phyloP scores from a whole-genome alignment of 2,797 vertebrate genomes.

The Carapus acus region DNA sequence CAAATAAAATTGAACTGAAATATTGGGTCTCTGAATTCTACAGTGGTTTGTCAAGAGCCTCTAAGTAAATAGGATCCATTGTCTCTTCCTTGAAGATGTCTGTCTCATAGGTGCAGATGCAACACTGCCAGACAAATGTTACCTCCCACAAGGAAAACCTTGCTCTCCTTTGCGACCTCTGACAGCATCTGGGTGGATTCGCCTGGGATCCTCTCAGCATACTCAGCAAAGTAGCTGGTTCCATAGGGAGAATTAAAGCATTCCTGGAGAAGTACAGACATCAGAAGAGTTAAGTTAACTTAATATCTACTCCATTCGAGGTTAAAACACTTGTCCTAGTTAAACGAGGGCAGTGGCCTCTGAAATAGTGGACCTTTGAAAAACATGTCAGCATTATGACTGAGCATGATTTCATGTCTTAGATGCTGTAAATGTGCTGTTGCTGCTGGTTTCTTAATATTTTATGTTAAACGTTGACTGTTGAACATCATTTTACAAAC shows the following conservation, averaged over 20 bases:
- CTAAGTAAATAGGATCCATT: not conserved
- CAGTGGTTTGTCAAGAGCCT: not conserved
- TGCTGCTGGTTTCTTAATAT: too few relatives aligned
- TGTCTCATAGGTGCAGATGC: not conserved
- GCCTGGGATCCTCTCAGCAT: constrained; percentile 92
- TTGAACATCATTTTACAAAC: too few relatives aligned
- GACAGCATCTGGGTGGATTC: constrained; percentile 84
- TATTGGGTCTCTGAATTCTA: too few relatives aligned
- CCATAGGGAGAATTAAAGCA: constrained; percentile 98
- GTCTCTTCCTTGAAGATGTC: not conserved
- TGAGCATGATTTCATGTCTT: too few relatives aligned
- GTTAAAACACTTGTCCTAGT: too few relatives aligned
- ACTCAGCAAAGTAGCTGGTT: constrained; percentile 81
- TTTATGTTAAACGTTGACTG: too few relatives aligned
- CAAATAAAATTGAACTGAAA: too few relatives aligned
- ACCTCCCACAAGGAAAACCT: constrained; percentile 91
- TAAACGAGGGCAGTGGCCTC: too few relatives aligned
- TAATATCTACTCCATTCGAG: too few relatives aligned
- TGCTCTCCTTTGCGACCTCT: constrained; percentile 82
- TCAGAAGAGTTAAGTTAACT: not conserved
- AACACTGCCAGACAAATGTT: not conserved
- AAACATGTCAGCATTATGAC: too few relatives aligned
- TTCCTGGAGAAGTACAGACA: constrained; percentile 70
- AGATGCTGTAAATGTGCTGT: too few relatives aligned
- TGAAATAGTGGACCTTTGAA: too few relatives aligned